phyloP scores from a whole-genome alignment of 2,797 vertebrate species.

The Peromyscus eremicus region DNA sequence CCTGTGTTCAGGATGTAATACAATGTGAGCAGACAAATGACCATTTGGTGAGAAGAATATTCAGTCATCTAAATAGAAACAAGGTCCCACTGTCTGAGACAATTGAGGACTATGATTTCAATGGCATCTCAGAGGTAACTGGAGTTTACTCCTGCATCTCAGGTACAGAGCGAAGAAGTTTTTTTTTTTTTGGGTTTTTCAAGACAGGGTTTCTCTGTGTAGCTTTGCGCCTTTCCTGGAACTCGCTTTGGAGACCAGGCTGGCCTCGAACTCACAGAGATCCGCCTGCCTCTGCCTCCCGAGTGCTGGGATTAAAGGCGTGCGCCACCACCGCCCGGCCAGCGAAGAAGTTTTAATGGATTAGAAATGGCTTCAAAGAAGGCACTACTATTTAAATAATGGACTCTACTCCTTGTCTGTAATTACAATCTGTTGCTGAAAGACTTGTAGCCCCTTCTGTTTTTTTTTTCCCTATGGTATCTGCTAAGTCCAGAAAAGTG shows the following conservation, averaged over 20 bases:
- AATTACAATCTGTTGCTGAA: background rate
- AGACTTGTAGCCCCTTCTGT: accelerated
- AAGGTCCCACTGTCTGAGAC: background rate
- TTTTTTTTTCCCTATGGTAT: background rate
- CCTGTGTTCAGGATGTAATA: background rate
- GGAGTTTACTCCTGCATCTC: background rate
- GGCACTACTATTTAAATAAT: background rate
- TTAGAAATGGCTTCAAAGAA: background rate
- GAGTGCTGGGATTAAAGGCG: too few species aligned
- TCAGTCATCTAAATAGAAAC: background rate
- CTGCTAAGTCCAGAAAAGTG: background rate
- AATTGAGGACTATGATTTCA: background rate
- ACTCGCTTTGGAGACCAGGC: too few species aligned
- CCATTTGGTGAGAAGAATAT: background rate
- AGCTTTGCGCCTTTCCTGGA: too few species aligned
- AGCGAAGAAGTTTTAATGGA: background rate
- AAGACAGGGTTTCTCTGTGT: too few species aligned
- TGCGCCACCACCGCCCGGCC: too few species aligned
- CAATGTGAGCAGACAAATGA: too few species aligned
- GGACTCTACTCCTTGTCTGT: background rate
- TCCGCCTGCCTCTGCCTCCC: too few species aligned
- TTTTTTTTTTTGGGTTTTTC: too few species aligned
- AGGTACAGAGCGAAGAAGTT: background rate
- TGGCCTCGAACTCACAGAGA: too few species aligned
- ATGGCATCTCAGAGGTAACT: background rate